phyloP scores from a whole-genome alignment of 2,113 vertebrate genomes.

The Callocephalon fimbriatum region DNA sequence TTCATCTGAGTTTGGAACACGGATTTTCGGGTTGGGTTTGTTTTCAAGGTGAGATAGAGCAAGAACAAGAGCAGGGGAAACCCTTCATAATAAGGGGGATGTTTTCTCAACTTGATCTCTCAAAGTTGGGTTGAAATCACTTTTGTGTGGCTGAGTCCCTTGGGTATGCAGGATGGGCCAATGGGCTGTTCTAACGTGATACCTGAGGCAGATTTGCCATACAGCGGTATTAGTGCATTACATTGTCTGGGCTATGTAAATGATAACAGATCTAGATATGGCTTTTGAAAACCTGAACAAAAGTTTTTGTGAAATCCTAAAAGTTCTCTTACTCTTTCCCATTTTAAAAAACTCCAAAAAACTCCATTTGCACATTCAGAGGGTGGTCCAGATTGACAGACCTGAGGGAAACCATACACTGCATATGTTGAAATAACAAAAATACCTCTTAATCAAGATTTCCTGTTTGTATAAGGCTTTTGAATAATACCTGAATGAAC shows the following conservation, averaged over 20 bases:
- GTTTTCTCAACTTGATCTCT: neutral
- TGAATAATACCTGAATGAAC: neutral
- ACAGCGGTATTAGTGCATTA: neutral
- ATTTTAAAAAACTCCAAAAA: neutral
- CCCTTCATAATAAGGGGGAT: neutral
- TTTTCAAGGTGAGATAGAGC: neutral
- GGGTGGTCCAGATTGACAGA: neutral
- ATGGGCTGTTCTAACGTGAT: accelerated
- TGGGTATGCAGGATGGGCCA: neutral
- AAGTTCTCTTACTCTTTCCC: neutral
- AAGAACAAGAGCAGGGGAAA: neutral
- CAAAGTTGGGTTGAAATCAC: neutral
- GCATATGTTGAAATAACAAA: neutral
- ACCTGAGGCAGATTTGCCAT: neutral
- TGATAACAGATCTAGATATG: accelerated
- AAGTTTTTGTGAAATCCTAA: neutral
- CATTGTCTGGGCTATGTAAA: neutral
- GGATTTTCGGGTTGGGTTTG: neutral
- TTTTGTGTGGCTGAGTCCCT: neutral
- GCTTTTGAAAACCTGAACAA: neutral
- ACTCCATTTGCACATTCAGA: accelerated
- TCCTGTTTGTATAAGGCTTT: neutral
- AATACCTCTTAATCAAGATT: neutral
- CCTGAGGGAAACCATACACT: neutral
- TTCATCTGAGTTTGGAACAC: neutral